Evolutionary conservation across 2,888 invertebrate species (phyloP), one percentile per base, ranked within the genome.

Genomic region (Axea sp.): DNA sequence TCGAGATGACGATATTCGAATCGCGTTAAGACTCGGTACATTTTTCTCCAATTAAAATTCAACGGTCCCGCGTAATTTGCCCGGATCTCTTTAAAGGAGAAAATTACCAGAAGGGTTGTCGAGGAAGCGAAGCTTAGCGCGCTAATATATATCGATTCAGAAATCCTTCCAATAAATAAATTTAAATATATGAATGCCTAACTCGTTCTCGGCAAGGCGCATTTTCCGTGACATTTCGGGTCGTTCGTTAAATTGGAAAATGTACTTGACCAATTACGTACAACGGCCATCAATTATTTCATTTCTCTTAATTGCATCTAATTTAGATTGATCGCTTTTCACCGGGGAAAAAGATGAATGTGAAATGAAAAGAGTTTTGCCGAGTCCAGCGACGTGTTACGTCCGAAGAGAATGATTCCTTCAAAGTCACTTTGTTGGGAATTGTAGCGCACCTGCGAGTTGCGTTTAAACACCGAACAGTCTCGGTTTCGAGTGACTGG

Each of bases 151-250:
- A 71, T 71, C 57, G 71, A 68, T 74, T 76, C 82, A 82, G 83
- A 84, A 84, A 84, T 84, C 83, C 83, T 81, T 77, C 85, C 86
- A 86, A 86, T 86, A 86, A 86, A 86, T 86, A 86, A 86, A 86
- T 86, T 86, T 86, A 85, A 86, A 86, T 86, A 86, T 80, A 86
- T 86, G 85, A 86, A 86, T 86, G 84, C 79, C 83, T 82, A 84
- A 83, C 68, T 77, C 26, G 14, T 22, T 33, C 22, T 28, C 6
- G 15, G 15, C 24, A 31, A 30, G 9, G 31, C 33, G 43, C 37
- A 47, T 31, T 12, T 47, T 47, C 17, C 17, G 8, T 33, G 30
- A 28, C 30, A 26, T 59, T 59, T 35, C 14, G 14, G 5, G 2
- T 43, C 33, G 22, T 19, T 59, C 8, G 33, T 59, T 43, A 43